Percentiles rank a stretch among this genome's conserved stretches.
phyloP scores from a whole-genome alignment of 2,797 vertebrate species.

The Lithobates sylvaticus region DNA sequence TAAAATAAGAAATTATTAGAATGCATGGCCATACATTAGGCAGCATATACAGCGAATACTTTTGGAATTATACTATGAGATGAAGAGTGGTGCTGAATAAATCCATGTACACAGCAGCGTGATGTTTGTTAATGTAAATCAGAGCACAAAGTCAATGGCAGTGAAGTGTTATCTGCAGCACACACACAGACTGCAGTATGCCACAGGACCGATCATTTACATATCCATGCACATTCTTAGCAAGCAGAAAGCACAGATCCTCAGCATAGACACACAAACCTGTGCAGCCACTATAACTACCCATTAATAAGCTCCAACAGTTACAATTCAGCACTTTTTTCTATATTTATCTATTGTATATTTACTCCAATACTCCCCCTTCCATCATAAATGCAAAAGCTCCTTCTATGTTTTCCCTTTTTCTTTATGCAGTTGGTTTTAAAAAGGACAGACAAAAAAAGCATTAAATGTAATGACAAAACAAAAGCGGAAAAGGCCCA shows the following conservation, averaged over 20 bases:
- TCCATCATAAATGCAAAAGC: too few relatives aligned
- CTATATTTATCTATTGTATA: too few relatives aligned
- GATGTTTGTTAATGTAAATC: constrained; percentile 35
- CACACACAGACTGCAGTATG: constrained; percentile 25
- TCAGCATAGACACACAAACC: not conserved
- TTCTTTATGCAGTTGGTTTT: too few relatives aligned
- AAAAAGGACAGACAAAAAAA: too few relatives aligned
- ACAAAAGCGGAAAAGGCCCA: too few relatives aligned
- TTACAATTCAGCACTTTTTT: not conserved
- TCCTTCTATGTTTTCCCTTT: too few relatives aligned
- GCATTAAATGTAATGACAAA: too few relatives aligned
- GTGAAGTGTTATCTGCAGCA: constrained; percentile 29
- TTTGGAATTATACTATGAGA: constrained; percentile 1
- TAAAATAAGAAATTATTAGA: too few relatives aligned
- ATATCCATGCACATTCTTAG: constrained; percentile 15
- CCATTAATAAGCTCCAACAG: not conserved
- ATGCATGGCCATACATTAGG: not conserved
- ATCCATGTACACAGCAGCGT: constrained; percentile 20
- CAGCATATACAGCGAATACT: not conserved
- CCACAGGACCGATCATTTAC: constrained; percentile 30
- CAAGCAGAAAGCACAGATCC: constrained; percentile 9
- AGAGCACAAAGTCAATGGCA: constrained; percentile 31
- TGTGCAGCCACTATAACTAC: not conserved
- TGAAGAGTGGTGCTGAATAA: constrained; percentile 11
- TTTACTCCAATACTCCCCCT: too few relatives aligned